These are phyloP conservation scores for Haliclona indistincta DNA, from an alignment of 37 sponge, comb jelly and placozoan species.

Conservation along the genomic window DNA sequence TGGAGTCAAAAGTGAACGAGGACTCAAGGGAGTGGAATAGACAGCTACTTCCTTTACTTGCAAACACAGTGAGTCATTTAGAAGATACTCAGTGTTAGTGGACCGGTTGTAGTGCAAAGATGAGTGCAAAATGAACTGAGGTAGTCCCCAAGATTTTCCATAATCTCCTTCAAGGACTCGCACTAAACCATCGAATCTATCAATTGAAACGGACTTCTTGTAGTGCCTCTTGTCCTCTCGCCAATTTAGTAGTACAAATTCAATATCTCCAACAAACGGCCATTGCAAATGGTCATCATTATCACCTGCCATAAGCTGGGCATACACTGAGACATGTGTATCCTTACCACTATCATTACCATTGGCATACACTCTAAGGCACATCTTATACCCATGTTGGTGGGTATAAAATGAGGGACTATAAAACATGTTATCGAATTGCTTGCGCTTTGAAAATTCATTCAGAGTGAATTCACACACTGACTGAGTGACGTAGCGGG, in stretches of 20 bases:
- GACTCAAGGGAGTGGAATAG: background rate
- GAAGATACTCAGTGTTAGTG: slow-evolving; percentile 2
- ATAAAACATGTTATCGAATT: slow-evolving; percentile 36
- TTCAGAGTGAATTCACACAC: background rate
- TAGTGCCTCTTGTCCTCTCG: background rate
- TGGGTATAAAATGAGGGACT: slow-evolving; percentile 81
- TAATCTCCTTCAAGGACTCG: background rate
- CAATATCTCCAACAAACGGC: slow-evolving; percentile 2
- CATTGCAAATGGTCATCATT: background rate
- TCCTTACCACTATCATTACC: slow-evolving; percentile 81
- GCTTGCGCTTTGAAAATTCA: background rate
- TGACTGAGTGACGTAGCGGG: background rate
- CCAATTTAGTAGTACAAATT: background rate
- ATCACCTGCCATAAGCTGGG: slow-evolving; percentile 58
- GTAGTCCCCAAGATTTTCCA: too few species aligned
- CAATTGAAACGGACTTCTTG: too few species aligned
- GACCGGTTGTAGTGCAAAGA: too few species aligned
- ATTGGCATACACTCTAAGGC: slow-evolving; percentile 78
- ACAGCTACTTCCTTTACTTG: background rate
- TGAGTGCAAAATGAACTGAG: background rate
- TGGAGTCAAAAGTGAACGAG: background rate
- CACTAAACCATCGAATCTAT: too few species aligned
- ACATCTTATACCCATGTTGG: slow-evolving; percentile 82
- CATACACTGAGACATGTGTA: slow-evolving; percentile 72
- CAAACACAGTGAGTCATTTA: slow-evolving; percentile 2